Conservation (phyloP, 2,113 vertebrate genomes). For the Psammodynastes pulverulentus region DNA sequence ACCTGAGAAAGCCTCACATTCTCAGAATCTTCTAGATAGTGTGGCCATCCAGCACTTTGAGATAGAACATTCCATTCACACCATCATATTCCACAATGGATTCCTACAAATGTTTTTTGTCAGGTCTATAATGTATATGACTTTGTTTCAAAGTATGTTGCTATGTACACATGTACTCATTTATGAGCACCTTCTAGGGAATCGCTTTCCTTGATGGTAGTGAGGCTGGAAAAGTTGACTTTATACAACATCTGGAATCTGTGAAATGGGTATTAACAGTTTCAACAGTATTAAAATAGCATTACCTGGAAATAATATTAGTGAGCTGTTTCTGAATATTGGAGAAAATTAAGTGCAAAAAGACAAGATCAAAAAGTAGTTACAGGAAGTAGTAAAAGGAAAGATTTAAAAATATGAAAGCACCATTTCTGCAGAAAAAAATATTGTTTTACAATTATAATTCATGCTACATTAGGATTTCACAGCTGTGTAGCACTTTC, state of each 20-base stretch:
- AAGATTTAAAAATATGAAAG: background rate
- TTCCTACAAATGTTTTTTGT: background rate
- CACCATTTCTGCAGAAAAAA: background rate
- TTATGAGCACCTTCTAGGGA: background rate
- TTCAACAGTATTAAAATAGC: background rate
- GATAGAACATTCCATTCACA: background rate
- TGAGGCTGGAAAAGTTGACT: background rate
- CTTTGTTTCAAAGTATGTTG: background rate
- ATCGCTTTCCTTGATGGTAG: background rate
- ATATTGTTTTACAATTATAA: background rate
- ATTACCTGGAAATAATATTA: background rate
- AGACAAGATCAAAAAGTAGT: background rate
- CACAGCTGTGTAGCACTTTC: no score
- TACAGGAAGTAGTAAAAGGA: background rate
- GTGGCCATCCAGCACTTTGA: background rate
- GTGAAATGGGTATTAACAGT: background rate
- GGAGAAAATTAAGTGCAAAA: background rate
- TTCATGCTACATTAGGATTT: background rate
- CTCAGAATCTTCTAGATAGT: background rate
- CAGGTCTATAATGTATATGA: background rate
- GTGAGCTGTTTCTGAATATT: background rate
- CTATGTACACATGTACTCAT: background rate
- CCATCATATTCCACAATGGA: background rate
- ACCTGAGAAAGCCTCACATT: background rate
- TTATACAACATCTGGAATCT: background rate